phyloP scores from a whole-genome alignment of 2,113 vertebrate genomes.

The Caracal caracal region DNA sequence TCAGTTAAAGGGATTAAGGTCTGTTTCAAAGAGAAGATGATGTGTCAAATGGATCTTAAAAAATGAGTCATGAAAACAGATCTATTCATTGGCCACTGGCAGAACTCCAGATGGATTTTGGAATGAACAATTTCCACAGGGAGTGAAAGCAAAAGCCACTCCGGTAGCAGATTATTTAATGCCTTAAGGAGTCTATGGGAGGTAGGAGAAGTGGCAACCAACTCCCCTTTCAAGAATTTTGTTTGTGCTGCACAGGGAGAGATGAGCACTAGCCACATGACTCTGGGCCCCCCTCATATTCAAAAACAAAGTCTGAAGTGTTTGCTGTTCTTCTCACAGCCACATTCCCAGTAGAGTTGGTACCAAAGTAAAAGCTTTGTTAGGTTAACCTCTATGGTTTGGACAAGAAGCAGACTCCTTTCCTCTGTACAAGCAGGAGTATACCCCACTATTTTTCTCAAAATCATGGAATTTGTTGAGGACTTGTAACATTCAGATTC shows the following conservation, averaged over 20 bases:
- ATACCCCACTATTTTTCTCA: not conserved
- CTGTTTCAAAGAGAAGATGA: not conserved
- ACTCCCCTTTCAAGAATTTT: not conserved
- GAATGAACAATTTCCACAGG: not conserved
- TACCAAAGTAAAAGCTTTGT: not conserved
- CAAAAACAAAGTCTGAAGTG: not conserved
- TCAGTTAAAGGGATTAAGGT: not conserved
- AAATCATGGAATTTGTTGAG: not conserved
- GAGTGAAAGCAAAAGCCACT: not conserved
- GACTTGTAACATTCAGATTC: not conserved
- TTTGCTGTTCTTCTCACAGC: not conserved
- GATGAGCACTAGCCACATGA: accelerated
- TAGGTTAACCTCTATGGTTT: not conserved
- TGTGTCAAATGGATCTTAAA: not conserved
- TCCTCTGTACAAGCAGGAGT: not conserved
- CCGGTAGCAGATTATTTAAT: not conserved
- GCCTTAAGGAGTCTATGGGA: not conserved
- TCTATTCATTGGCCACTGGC: not conserved
- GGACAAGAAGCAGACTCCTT: not conserved
- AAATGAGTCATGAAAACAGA: not conserved
- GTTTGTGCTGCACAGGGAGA: not conserved
- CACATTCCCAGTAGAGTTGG: not conserved
- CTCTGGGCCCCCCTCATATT: not conserved
- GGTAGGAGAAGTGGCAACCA: not conserved
- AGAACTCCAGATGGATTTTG: not conserved